phyloP scores from a whole-genome alignment of 2,888 invertebrate genomes.

The Dynastes hyllus region DNA sequence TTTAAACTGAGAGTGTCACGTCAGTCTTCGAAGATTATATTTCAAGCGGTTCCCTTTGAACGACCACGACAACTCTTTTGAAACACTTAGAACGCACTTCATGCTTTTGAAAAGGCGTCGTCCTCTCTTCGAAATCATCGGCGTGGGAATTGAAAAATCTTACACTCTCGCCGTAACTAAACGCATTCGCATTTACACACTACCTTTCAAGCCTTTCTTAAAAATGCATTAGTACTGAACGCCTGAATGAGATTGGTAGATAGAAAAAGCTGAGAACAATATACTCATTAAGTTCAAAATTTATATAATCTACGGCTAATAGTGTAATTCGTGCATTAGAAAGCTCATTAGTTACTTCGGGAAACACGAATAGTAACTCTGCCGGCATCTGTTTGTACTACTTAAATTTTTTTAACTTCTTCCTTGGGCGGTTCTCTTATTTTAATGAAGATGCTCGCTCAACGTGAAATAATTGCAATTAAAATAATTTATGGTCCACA shows the following conservation, averaged over 20 bases:
- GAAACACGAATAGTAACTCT: too few relatives aligned
- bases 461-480: slow-evolving; percentile 43
- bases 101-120: slow-evolving; percentile 21
- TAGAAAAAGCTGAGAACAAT: slow-evolving; percentile 18
- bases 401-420: not conserved
- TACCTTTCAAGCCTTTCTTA: slow-evolving; percentile 10
- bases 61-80: slow-evolving; percentile 32
- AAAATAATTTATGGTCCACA: slow-evolving; percentile 41
- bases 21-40: not conserved
- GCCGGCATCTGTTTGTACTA: not conserved
- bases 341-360: slow-evolving; percentile 32
- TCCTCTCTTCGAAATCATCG: slow-evolving; percentile 6
- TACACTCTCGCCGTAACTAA: not conserved
- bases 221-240: not conserved
- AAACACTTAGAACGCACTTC: slow-evolving; percentile 34
- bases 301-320: not conserved
- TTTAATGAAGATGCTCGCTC: slow-evolving; percentile 27
- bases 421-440: not conserved
- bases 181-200: not conserved
- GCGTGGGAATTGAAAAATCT: slow-evolving; percentile 34
- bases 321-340: slow-evolving; percentile 4
- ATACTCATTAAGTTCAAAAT: slow-evolving; percentile 9
- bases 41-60: slow-evolving; percentile 18
- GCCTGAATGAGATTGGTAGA: slow-evolving; percentile 16
- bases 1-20: not conserved